A percentile compares a stretch with the other conserved stretches of the same genome.
These are phyloP conservation scores for Macrosiphum euphorbiae DNA, from an alignment of 2,888 invertebrate genomes.

Conservation along the genomic window DNA sequence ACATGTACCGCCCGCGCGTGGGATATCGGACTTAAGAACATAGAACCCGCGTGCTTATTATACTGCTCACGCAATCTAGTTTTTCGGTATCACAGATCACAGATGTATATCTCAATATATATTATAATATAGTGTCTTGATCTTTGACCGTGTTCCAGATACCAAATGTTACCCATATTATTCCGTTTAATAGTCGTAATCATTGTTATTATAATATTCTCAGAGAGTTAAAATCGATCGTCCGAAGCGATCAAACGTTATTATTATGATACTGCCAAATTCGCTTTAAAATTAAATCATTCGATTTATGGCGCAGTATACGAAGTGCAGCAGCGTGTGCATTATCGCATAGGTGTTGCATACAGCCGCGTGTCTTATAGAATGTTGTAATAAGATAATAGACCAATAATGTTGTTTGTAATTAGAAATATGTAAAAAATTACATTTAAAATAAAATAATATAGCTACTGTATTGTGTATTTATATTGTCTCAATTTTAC, in stretches of 20 bases:
- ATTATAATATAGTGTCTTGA: not conserved
- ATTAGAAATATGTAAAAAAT: not conserved
- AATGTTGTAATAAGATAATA: not conserved
- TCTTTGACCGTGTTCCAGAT: not conserved
- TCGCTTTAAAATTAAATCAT: not conserved
- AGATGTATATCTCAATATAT: not conserved
- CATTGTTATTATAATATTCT: not conserved
- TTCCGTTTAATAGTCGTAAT: not conserved
- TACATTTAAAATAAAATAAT: not conserved
- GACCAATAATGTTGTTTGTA: not conserved
- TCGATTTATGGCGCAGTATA: not conserved
- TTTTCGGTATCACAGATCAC: not conserved
- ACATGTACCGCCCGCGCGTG: not conserved
- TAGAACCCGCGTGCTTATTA: not conserved
- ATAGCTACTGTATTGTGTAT: not conserved
- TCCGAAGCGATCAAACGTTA: not conserved
- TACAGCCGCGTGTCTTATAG: not conserved
- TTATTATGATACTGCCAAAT: not conserved
- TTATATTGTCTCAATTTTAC: not conserved
- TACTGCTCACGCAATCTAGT: not conserved
- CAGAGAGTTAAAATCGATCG: not conserved
- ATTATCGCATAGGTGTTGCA: not conserved
- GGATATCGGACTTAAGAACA: not conserved
- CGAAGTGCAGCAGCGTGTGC: not conserved
- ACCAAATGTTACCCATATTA: not conserved